Conservation (phyloP, 2,888 invertebrate genomes). For the Stratiomys singularior region DNA sequence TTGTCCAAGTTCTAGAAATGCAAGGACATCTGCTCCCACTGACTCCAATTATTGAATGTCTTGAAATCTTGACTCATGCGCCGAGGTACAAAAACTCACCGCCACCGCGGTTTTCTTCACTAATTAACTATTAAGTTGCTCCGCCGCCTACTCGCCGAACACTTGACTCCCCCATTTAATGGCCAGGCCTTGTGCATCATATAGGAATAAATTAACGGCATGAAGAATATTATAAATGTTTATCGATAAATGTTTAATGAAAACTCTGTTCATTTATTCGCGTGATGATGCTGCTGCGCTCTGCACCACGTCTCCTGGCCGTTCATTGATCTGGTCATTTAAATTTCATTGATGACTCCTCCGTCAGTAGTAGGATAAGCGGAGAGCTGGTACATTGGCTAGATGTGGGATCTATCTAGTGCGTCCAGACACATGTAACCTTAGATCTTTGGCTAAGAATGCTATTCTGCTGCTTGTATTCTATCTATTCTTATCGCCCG, state of each 20-base stretch:
- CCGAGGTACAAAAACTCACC: too few species aligned
- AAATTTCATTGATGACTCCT: constrained; percentile 30
- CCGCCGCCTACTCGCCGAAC: constrained; percentile 1
- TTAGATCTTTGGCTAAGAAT: background rate
- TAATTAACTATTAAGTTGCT: background rate
- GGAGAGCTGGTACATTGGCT: background rate
- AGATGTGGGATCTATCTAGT: background rate
- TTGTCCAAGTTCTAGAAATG: too few species aligned
- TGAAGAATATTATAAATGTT: constrained; percentile 17
- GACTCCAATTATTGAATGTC: too few species aligned
- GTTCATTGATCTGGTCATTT: constrained; percentile 31
- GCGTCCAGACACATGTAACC: background rate
- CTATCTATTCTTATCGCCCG: constrained; percentile 10
- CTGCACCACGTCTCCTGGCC: background rate
- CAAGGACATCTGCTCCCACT: too few species aligned
- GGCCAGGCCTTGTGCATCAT: constrained; percentile 10
- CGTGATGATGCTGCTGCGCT: background rate
- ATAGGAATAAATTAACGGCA: constrained; percentile 26
- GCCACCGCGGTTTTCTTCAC: background rate
- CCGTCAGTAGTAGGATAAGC: background rate
- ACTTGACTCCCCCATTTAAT: constrained; percentile 1
- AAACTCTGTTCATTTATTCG: constrained; percentile 1
- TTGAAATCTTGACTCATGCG: too few species aligned
- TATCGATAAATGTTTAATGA: constrained; percentile 19
- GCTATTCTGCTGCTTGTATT: background rate